Conservation (phyloP, 2,888 invertebrate species). For the Villa cingulata region DNA sequence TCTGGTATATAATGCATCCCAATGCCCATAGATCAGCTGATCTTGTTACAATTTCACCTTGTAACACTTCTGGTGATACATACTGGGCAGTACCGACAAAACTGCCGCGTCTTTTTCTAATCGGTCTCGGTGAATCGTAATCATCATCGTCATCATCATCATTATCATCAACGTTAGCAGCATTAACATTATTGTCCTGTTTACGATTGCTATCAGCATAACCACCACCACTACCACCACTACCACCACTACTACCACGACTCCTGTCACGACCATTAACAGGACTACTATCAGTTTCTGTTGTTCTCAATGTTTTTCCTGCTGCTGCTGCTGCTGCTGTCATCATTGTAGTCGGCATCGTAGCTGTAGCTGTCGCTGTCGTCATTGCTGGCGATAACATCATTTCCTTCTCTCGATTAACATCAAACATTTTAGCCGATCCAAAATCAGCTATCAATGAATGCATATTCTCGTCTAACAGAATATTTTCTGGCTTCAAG, state of each 20-base stretch:
- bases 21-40: constrained; percentile 94
- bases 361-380: constrained; percentile 7
- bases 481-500: constrained; percentile 92
- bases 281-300: neutral
- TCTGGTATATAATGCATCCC: constrained; percentile 94
- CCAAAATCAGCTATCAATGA: constrained; percentile 95
- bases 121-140: constrained; percentile 8
- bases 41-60: constrained; percentile 58
- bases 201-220: neutral
- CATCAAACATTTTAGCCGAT: constrained; percentile 69
- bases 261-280: too few species aligned
- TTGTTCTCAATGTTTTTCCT: neutral
- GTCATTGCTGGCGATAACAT: neutral
- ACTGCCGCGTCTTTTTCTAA: constrained; percentile 53
- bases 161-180: constrained; percentile 13
- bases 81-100: constrained; percentile 99
- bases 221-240: neutral
- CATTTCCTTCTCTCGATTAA: constrained; percentile 11
- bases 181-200: neutral
- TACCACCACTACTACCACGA: constrained; percentile 13
- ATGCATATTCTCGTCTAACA: constrained; percentile 92
- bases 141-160: constrained; percentile 11
- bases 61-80: constrained; percentile 92
- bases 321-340: constrained; percentile 15
- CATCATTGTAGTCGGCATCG: constrained; percentile 1